Evolutionary conservation across 2,113 vertebrate genomes (phyloP).

Genomic region (Phrynosoma blainvillii): DNA sequence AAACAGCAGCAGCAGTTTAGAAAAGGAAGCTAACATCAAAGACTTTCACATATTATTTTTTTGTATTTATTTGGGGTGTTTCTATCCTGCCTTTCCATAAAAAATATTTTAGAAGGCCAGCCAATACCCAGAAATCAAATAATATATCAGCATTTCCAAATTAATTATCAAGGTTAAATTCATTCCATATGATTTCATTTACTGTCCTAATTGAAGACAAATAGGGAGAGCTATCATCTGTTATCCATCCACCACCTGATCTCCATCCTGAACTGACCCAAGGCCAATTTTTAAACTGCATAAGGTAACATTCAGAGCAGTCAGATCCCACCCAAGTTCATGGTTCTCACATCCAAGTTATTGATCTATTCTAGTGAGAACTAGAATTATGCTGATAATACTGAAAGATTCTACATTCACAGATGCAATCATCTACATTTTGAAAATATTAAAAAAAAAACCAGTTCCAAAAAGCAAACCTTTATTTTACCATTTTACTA

Average conservation of each 20-base stretch:
- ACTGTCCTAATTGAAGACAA: background rate
- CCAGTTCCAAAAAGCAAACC: no score
- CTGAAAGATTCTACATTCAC: no score
- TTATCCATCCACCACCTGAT: background rate
- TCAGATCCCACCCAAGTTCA: background rate
- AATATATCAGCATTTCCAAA: background rate
- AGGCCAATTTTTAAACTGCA: background rate
- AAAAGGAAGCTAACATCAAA: background rate
- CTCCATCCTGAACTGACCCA: background rate
- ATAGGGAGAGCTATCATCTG: background rate
- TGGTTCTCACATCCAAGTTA: background rate
- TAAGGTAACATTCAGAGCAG: background rate
- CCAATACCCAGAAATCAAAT: background rate
- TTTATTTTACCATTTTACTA: no score
- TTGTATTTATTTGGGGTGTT: background rate
- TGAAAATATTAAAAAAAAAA: no score
- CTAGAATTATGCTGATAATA: background rate
- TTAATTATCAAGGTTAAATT: background rate
- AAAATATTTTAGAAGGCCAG: background rate
- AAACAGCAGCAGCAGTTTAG: background rate
- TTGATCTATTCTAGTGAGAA: background rate
- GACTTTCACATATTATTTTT: background rate
- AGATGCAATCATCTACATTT: no score
- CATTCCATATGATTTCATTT: slow-evolving; percentile 7
- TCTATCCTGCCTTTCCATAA: background rate